These are phyloP conservation scores for Caenorhabditis doughertyi DNA, from an alignment of 2,888 invertebrate species.

Conservation along the genomic window DNA sequence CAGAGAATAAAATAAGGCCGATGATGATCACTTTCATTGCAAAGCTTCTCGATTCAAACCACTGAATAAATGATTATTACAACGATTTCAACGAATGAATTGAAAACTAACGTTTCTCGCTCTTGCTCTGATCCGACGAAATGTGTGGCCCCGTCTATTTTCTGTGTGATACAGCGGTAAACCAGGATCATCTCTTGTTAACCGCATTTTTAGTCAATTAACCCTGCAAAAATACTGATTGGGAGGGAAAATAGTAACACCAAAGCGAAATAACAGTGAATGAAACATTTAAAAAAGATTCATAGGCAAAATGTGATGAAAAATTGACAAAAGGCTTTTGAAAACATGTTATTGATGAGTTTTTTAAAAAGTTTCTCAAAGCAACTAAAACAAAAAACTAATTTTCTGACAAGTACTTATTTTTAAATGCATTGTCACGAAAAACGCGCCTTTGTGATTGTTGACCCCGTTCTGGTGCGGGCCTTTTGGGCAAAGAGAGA, in stretches of 20 bases:
- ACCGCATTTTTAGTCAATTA: slow-evolving; percentile 57
- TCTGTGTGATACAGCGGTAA: slow-evolving; percentile 52
- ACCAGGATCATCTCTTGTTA: slow-evolving; percentile 45
- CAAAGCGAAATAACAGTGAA: background rate
- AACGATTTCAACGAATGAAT: background rate
- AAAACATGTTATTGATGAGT: background rate
- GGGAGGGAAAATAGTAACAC: background rate
- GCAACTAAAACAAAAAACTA: background rate
- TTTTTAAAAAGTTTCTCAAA: background rate
- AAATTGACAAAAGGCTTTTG: background rate
- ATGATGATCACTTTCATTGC: slow-evolving; percentile 20
- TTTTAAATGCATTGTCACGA: background rate
- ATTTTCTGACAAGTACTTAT: background rate
- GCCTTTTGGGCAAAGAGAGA: background rate
- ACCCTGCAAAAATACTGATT: slow-evolving; percentile 23
- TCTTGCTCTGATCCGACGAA: slow-evolving; percentile 44
- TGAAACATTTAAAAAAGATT: background rate
- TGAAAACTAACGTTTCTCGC: slow-evolving; percentile 43
- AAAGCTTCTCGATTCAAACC: slow-evolving; percentile 33
- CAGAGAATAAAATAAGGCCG: background rate
- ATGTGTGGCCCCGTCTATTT: slow-evolving; percentile 23
- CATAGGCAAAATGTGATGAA: background rate
- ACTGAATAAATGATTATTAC: slow-evolving; percentile 29
- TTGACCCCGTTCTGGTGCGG: background rate
- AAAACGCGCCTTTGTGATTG: background rate